Evolutionary conservation across 1,140 invertebrate genomes (phyloP).

Genomic region (Platyscapa corneri): DNA sequence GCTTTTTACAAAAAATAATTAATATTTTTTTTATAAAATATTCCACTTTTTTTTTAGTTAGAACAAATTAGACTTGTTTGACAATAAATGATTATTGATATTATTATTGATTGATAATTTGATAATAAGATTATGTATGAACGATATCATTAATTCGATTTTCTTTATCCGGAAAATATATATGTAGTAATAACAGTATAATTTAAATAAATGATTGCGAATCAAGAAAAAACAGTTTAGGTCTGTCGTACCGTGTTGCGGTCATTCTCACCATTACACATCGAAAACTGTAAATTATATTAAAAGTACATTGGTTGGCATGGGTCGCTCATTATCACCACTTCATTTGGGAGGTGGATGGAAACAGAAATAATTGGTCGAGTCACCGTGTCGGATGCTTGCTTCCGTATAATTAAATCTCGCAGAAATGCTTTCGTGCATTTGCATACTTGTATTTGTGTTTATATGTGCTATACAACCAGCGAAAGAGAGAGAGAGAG

Average conservation of each 20-base stretch:
- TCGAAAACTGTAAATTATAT: not conserved
- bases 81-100: no score
- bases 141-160: no score
- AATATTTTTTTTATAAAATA: no score
- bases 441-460: not conserved
- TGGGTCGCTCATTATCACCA: slow-evolving; percentile 54
- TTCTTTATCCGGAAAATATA: no score
- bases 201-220: not conserved
- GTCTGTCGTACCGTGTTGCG: not conserved
- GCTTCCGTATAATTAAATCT: slow-evolving; percentile 59
- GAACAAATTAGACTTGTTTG: no score
- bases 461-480: not conserved
- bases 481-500: not conserved
- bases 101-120: no score
- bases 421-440: not conserved
- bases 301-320: slow-evolving; percentile 30
- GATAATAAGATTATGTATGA: no score
- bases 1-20: no score
- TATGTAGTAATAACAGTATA: not conserved
- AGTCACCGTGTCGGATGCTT: slow-evolving; percentile 48
- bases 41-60: no score
- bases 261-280: not conserved
- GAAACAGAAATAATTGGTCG: slow-evolving; percentile 68
- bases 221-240: not conserved
- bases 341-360: slow-evolving; percentile 65